phyloP scores from a whole-genome alignment of 2,113 vertebrate genomes.

The Thermophis baileyi region DNA sequence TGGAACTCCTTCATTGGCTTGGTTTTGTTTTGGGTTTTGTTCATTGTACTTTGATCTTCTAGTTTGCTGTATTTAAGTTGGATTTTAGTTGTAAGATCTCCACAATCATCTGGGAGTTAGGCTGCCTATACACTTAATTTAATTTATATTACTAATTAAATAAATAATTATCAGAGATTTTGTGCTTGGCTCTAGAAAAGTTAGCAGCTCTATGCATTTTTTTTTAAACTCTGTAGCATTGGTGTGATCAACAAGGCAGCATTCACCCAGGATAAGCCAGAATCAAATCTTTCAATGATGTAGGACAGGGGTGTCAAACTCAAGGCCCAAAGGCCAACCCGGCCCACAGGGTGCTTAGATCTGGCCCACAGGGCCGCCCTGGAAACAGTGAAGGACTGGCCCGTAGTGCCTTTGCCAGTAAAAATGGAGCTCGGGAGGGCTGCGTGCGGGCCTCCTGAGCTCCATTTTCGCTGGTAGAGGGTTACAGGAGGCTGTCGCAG shows the following conservation, averaged over 20 bases:
- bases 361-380: too few relatives aligned
- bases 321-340: too few relatives aligned
- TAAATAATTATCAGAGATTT: background rate
- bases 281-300: background rate
- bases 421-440: too few relatives aligned
- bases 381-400: too few relatives aligned
- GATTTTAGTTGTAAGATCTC: background rate
- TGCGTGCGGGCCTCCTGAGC: too few relatives aligned
- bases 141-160: background rate
- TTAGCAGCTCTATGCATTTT: background rate
- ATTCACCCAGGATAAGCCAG: background rate
- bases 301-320: too few relatives aligned
- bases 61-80: background rate
- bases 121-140: background rate
- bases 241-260: background rate
- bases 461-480: too few relatives aligned
- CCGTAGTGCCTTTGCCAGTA: too few relatives aligned
- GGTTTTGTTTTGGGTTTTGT: background rate
- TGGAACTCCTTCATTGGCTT: background rate
- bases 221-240: background rate
- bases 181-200: background rate
- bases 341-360: too few relatives aligned
- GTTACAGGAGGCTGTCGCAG: too few relatives aligned
- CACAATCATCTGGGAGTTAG: background rate
- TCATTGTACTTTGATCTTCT: background rate